A percentile compares a stretch with the other conserved stretches of the same genome.
Conservation (phyloP, 2,888 invertebrate genomes). For the Platynereis dumerilii region DNA sequence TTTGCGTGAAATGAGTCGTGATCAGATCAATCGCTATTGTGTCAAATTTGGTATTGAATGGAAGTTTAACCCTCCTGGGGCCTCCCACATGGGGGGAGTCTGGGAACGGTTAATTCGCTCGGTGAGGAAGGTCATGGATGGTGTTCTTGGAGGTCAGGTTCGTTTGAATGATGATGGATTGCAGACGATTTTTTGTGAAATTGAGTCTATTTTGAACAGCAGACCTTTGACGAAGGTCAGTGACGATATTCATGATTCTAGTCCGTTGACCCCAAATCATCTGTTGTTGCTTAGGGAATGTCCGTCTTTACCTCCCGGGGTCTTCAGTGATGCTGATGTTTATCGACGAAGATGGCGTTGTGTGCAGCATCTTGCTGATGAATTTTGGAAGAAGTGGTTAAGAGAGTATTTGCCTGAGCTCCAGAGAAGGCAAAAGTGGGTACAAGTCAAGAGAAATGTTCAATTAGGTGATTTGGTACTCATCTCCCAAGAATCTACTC, state of each 20-base stretch:
- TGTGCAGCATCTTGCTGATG: conserved; percentile 23
- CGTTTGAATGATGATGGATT: no score
- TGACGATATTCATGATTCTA: conserved; percentile 21
- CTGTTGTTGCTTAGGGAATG: conserved; percentile 20
- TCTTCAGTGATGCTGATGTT: no score
- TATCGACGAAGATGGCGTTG: conserved; percentile 21
- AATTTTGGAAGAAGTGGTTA: conserved; percentile 28
- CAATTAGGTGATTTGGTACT: conserved; percentile 23
- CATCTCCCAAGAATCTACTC: no score
- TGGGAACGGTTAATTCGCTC: conserved; percentile 45
- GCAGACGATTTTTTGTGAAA: no score
- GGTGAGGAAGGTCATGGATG: conserved; percentile 33
- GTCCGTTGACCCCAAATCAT: conserved; percentile 26
- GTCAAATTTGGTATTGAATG: conserved; percentile 18
- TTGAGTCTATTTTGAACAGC: conserved; percentile 34
- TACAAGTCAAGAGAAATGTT: conserved; percentile 9
- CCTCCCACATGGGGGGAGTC: conserved; percentile 43
- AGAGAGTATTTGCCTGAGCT: conserved; percentile 20
- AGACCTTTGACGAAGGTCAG: conserved; percentile 30
- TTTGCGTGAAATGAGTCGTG: conserved; percentile 23
- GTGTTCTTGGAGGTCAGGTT: conserved; percentile 26
- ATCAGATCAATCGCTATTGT: no score
- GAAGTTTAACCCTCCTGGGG: conserved; percentile 37
- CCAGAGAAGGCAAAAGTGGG: conserved; percentile 25
- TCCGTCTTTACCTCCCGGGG: conserved; percentile 5